A percentile compares a stretch with the other conserved stretches of the same genome.
Evolutionary conservation across 2,113 vertebrate species (phyloP).

Genomic region (Grantiella picta): DNA sequence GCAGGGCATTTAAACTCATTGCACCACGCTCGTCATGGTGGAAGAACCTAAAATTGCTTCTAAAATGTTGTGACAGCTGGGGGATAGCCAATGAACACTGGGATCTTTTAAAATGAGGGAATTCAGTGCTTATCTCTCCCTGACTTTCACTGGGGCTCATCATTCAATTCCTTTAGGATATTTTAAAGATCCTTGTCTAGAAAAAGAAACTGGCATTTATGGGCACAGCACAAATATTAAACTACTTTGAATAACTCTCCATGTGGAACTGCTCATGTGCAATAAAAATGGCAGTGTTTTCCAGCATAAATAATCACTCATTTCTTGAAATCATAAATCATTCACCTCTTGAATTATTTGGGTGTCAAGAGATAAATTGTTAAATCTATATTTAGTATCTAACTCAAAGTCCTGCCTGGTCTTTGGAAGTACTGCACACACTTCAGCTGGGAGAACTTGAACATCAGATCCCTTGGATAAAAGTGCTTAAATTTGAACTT

Average conservation of each 20-base stretch:
- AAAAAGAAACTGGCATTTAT: constrained; percentile 5
- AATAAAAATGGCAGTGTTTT: background rate
- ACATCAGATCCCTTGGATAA: background rate
- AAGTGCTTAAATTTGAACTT: background rate
- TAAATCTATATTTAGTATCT: constrained; percentile 35
- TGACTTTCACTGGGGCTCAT: background rate
- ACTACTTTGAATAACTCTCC: background rate
- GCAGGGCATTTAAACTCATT: background rate
- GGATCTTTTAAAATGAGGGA: background rate
- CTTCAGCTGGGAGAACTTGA: background rate
- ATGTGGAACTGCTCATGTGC: background rate
- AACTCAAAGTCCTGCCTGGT: background rate
- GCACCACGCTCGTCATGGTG: background rate
- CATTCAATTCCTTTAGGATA: background rate
- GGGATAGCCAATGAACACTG: background rate
- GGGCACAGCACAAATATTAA: background rate
- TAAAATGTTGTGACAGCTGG: background rate
- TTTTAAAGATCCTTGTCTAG: background rate
- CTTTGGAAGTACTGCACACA: background rate
- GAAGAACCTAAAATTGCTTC: background rate
- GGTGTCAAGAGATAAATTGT: background rate
- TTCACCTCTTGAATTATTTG: constrained; percentile 18
- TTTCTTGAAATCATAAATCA: constrained; percentile 35
- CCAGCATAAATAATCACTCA: background rate
- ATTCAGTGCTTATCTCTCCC: background rate